Evolutionary conservation across 2,797 vertebrate genomes (phyloP).

Genomic region (Acestrorhynchus altus): DNA sequence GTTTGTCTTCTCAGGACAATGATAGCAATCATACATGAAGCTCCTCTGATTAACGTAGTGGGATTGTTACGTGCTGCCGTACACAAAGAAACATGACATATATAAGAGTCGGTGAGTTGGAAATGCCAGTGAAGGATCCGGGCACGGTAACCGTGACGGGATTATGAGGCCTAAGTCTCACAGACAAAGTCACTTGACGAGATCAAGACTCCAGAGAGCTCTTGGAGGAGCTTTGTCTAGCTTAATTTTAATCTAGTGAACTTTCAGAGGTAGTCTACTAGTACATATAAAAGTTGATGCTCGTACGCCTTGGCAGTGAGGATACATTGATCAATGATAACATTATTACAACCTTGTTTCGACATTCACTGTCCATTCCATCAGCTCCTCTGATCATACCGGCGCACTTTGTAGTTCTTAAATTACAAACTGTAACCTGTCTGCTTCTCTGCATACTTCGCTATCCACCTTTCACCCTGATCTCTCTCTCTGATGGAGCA

Average conservation of each 20-base stretch:
- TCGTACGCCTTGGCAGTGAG: not conserved
- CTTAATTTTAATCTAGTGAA: slow-evolving; percentile 72
- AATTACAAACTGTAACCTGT: too few species aligned
- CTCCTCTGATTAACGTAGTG: not conserved
- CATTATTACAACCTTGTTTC: too few species aligned
- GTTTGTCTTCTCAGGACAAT: slow-evolving; percentile 9
- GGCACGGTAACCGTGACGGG: slow-evolving; percentile 50
- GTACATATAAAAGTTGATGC: not conserved
- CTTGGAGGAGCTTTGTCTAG: slow-evolving; percentile 57
- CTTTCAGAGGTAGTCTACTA: slow-evolving; percentile 32
- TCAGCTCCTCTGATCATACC: too few species aligned
- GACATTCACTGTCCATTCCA: not conserved
- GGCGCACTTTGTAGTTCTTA: too few species aligned
- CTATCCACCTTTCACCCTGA: too few species aligned
- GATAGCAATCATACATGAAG: not conserved
- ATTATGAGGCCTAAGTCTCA: slow-evolving; percentile 58
- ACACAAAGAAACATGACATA: slow-evolving; percentile 10
- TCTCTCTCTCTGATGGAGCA: too few species aligned
- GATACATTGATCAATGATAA: not conserved
- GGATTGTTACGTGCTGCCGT: not conserved
- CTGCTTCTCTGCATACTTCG: too few species aligned
- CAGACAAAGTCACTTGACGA: slow-evolving; percentile 53
- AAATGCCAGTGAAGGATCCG: slow-evolving; percentile 13
- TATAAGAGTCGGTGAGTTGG: not conserved
- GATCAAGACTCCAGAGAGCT: slow-evolving; percentile 56